Conservation (phyloP, 2,797 vertebrate species). For the Gymnopithys bicolor region DNA sequence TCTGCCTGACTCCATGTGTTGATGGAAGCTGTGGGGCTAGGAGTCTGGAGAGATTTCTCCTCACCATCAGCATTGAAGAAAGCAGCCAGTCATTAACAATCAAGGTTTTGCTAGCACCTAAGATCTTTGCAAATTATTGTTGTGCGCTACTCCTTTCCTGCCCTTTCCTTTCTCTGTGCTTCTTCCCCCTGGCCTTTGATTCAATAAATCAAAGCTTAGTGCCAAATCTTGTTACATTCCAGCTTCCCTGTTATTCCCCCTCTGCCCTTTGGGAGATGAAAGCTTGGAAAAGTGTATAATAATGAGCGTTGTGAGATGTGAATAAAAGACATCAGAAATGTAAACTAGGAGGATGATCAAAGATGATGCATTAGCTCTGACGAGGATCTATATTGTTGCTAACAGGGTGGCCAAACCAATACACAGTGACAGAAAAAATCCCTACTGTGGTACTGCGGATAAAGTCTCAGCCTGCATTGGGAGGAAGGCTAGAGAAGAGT, state of each 20-base stretch:
- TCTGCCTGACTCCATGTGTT: rapidly evolving
- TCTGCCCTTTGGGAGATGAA: constrained; percentile 53
- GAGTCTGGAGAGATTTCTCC: not conserved
- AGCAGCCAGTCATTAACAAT: not conserved
- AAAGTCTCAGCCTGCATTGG: not conserved
- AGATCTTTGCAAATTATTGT: constrained; percentile 20
- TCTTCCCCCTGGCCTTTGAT: constrained; percentile 26
- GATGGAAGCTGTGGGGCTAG: not conserved
- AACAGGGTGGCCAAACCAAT: not conserved
- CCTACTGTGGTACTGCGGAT: not conserved
- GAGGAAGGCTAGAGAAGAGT: not conserved
- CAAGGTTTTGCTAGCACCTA: not conserved
- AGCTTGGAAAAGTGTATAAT: constrained; percentile 49
- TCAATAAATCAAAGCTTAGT: constrained; percentile 62
- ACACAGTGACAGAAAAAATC: not conserved
- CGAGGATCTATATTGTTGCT: not conserved
- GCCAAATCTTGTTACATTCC: constrained; percentile 44
- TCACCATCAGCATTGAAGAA: not conserved
- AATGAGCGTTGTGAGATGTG: constrained; percentile 13
- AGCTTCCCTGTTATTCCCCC: constrained; percentile 7
- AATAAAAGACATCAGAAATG: constrained; percentile 43
- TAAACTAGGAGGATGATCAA: constrained; percentile 49
- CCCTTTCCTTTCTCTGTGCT: constrained; percentile 19
- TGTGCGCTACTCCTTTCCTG: not conserved
- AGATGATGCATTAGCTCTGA: constrained; percentile 36